Evolutionary conservation across 2,797 vertebrate genomes (phyloP).

Genomic region (Propithecus perrieri): DNA sequence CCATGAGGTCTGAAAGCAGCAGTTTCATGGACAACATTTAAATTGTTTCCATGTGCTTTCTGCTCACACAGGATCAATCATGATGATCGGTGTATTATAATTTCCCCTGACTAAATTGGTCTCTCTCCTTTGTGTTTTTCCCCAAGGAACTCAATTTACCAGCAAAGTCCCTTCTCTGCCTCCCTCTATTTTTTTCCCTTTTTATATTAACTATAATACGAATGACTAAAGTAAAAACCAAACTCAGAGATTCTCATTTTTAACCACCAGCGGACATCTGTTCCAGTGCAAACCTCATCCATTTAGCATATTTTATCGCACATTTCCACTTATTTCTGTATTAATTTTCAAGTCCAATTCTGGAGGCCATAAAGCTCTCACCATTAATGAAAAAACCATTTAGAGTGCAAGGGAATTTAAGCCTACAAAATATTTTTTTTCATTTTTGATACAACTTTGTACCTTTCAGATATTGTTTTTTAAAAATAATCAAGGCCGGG

Average conservation of each 20-base stretch:
- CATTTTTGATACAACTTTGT: neutral
- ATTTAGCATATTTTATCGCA: neutral
- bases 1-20: constrained; percentile 6
- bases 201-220: constrained; percentile 33
- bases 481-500: neutral
- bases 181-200: neutral
- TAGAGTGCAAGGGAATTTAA: neutral
- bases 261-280: neutral
- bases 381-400: neutral
- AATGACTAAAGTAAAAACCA: constrained; percentile 9
- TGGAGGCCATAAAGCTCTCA: neutral
- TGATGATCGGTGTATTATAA: constrained; percentile 63
- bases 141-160: constrained; percentile 53
- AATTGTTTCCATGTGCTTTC: constrained; percentile 69
- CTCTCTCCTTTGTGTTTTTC: constrained; percentile 21
- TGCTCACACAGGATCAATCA: constrained; percentile 44
- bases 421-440: neutral
- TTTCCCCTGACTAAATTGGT: constrained; percentile 55
- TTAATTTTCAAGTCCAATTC: constrained; percentile 14
- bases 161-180: neutral
- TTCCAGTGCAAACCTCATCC: neutral
- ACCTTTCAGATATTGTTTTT: neutral
- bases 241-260: neutral
- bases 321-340: neutral
- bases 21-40: constrained; percentile 50